These are phyloP conservation scores for Acanthosoma haemorrhoidale DNA, from an alignment of 2,888 invertebrate genomes.

Conservation along the genomic window DNA sequence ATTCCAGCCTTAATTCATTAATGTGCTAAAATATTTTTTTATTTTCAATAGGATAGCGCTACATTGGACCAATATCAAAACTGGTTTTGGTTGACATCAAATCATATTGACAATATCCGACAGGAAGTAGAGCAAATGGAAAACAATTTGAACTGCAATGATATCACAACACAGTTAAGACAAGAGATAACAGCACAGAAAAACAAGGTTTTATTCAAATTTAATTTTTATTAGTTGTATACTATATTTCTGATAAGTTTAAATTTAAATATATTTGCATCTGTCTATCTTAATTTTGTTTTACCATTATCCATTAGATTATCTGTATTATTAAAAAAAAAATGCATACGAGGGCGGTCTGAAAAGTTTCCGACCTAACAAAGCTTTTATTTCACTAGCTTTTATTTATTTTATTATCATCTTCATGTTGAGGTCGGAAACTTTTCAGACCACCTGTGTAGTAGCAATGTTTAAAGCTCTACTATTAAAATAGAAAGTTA, in stretches of 20 bases:
- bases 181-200: constrained; percentile 70
- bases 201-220: constrained; percentile 55
- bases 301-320: background rate
- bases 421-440: too few relatives aligned
- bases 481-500: too few relatives aligned
- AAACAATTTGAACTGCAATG: constrained; percentile 60
- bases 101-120: constrained; percentile 68
- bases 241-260: background rate
- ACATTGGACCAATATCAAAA: constrained; percentile 60
- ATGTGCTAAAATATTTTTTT: too few relatives aligned
- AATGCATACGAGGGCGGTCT: too few relatives aligned
- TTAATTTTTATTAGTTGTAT: background rate
- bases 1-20: too few relatives aligned
- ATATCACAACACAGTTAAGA: constrained; percentile 62
- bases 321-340: background rate
- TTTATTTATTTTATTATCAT: too few relatives aligned
- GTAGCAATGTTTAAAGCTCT: background rate
- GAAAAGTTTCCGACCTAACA: too few relatives aligned
- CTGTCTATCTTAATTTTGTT: background rate
- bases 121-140: constrained; percentile 64
- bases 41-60: constrained; percentile 29
- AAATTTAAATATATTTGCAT: background rate
- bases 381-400: too few relatives aligned
- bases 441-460: too few relatives aligned
- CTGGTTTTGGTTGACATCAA: constrained; percentile 68